Percentiles rank a stretch among this genome's conserved stretches.
Conservation (phyloP, 2,113 vertebrate genomes). For the Ammodytes dubius region DNA sequence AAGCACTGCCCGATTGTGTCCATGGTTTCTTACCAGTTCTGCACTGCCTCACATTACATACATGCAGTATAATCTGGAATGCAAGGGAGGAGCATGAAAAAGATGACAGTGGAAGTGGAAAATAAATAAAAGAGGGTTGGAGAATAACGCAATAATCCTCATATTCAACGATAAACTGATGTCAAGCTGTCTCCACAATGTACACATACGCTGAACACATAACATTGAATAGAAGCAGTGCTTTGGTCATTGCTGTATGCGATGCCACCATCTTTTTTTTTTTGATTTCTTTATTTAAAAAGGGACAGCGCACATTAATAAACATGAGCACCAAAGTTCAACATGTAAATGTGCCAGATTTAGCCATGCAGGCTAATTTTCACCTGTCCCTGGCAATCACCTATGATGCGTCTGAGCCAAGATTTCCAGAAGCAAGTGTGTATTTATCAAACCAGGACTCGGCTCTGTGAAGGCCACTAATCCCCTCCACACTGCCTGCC, state of each 20-base stretch:
- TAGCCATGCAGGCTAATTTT: no score
- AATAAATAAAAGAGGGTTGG: constrained; percentile 28
- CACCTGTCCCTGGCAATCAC: constrained; percentile 38
- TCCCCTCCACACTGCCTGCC: constrained; percentile 67
- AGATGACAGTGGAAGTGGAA: constrained; percentile 10
- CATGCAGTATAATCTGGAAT: constrained; percentile 24
- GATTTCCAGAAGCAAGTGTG: constrained; percentile 74
- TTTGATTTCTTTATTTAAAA: no score
- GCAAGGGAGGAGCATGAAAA: constrained; percentile 22
- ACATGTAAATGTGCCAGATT: no score
- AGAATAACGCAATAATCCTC: constrained; percentile 41
- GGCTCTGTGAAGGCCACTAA: constrained; percentile 72
- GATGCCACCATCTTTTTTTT: constrained; percentile 49
- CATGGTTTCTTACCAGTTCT: constrained; percentile 32
- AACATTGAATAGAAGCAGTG: constrained; percentile 22
- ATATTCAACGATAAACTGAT: constrained; percentile 53
- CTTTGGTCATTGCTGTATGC: constrained; percentile 49
- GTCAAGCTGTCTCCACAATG: constrained; percentile 35
- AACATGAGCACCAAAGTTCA: no score
- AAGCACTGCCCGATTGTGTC: constrained; percentile 33
- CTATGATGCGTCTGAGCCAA: constrained; percentile 63
- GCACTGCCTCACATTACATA: constrained; percentile 8
- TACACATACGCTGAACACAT: constrained; percentile 33
- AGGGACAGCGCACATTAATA: no score
- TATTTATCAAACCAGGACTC: constrained; percentile 64